These are phyloP conservation scores for Arothron firmamentum DNA, from an alignment of 2,113 vertebrate genomes.

Conservation along the genomic window DNA sequence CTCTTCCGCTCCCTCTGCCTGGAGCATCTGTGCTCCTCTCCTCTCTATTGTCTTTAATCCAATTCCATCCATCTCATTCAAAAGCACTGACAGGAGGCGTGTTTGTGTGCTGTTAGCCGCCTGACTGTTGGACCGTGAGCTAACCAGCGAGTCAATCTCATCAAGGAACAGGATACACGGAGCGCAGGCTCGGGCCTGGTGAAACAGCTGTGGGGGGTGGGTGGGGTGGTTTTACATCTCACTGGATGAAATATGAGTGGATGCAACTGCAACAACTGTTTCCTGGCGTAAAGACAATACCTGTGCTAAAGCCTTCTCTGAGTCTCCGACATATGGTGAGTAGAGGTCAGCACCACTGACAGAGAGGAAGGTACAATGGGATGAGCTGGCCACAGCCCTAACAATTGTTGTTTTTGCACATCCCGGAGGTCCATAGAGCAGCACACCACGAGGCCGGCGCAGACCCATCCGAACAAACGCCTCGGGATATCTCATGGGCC, in stretches of 20 bases:
- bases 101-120: conserved; percentile 77
- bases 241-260: background rate
- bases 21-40: conserved; percentile 72
- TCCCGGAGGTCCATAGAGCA: conserved; percentile 89
- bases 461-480: conserved; percentile 88
- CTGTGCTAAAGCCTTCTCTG: conserved; percentile 89
- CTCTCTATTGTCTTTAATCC: conserved; percentile 84
- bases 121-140: conserved; percentile 74
- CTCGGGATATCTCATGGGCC: conserved; percentile 88
- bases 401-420: conserved; percentile 93
- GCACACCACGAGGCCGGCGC: conserved; percentile 81
- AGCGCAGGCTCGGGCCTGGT: conserved; percentile 85
- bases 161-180: conserved; percentile 94
- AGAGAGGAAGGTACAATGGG: conserved; percentile 84
- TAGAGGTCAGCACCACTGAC: conserved; percentile 90
- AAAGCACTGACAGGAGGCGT: conserved; percentile 87
- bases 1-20: conserved; percentile 68
- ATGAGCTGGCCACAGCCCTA: conserved; percentile 81
- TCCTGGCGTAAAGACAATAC: conserved; percentile 53
- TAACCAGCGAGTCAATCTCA: conserved; percentile 91
- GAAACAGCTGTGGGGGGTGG: conserved; percentile 81
- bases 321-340: conserved; percentile 90
- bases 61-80: conserved; percentile 93
- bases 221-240: conserved; percentile 1
- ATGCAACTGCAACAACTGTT: background rate